Conservation (phyloP, 1,140 invertebrate species). For the Dysdera silvatica region DNA sequence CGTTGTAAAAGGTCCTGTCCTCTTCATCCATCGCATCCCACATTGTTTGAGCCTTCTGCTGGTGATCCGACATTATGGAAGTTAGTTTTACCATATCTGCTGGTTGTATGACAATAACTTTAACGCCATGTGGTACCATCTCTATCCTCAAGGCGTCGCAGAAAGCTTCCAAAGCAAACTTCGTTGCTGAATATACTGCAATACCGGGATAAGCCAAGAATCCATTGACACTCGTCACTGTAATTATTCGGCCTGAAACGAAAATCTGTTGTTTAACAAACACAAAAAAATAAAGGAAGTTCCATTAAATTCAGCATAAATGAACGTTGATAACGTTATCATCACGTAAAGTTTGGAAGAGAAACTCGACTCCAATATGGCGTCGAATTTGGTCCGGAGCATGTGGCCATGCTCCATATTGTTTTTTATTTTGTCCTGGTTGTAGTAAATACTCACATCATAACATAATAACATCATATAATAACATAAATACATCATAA, state of each 20-base stretch:
- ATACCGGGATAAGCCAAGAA: conserved; percentile 59
- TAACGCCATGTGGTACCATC: conserved; percentile 41
- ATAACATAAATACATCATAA: too few relatives aligned
- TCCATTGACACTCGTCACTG: conserved; percentile 72
- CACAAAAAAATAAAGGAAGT: neutral
- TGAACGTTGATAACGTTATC: neutral
- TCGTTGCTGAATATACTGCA: conserved; percentile 67
- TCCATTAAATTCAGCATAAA: neutral
- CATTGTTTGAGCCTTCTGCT: conserved; percentile 31
- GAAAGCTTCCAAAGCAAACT: conserved; percentile 58
- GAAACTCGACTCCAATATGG: too few relatives aligned
- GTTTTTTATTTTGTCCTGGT: too few relatives aligned
- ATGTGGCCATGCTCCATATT: too few relatives aligned
- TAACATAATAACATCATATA: too few relatives aligned
- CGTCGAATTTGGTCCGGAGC: too few relatives aligned
- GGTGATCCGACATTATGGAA: conserved; percentile 34
- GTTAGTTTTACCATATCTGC: conserved; percentile 44
- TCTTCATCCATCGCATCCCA: conserved; percentile 33
- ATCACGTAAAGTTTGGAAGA: too few relatives aligned
- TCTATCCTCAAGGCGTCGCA: conserved; percentile 41
- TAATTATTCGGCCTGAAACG: conserved; percentile 61
- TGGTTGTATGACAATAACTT: conserved; percentile 42
- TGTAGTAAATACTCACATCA: too few relatives aligned
- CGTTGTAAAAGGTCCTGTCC: conserved; percentile 28
- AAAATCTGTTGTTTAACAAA: too few relatives aligned